Conservation (phyloP, 2,888 invertebrate genomes). For the Drosophila tripunctata region DNA sequence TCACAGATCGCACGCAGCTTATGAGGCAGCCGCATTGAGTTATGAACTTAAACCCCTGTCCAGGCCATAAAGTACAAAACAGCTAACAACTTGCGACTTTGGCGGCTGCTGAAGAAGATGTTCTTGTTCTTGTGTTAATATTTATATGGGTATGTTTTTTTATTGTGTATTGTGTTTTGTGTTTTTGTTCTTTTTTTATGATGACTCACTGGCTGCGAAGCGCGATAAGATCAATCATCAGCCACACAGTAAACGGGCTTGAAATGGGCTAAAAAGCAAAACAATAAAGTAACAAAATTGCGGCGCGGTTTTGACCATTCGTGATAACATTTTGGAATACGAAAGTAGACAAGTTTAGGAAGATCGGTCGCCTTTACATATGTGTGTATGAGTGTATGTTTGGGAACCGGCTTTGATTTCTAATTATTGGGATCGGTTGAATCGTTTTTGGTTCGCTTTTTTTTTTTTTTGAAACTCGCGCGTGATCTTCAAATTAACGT, state of each 20-base stretch:
- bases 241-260: conserved; percentile 29
- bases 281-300: conserved; percentile 13
- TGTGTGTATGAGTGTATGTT: conserved; percentile 18
- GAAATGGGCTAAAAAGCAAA: conserved; percentile 21
- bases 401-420: conserved; percentile 76
- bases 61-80: conserved; percentile 70
- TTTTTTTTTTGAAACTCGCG: conserved; percentile 35
- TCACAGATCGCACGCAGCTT: conserved; percentile 60
- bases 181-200: conserved; percentile 45
- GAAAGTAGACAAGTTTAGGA: conserved; percentile 74
- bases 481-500: conserved; percentile 68
- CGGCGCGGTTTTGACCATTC: conserved; percentile 50
- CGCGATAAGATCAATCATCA: conserved; percentile 77
- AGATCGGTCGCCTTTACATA: conserved; percentile 14
- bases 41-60: conserved; percentile 66
- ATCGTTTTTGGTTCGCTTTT: conserved; percentile 16
- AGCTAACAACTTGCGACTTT: conserved; percentile 68
- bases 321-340: conserved; percentile 77
- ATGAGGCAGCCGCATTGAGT: conserved; percentile 64
- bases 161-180: conserved; percentile 15
- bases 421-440: conserved; percentile 71
- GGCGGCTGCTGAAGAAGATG: conserved; percentile 61
- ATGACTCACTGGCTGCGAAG: conserved; percentile 64
- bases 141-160: conserved; percentile 5
- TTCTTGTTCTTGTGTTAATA: conserved; percentile 28